A percentile compares a stretch with the other conserved stretches of the same genome.
Evolutionary conservation across 2,113 vertebrate species (phyloP).

Genomic region (Cyprinodon tularosa): DNA sequence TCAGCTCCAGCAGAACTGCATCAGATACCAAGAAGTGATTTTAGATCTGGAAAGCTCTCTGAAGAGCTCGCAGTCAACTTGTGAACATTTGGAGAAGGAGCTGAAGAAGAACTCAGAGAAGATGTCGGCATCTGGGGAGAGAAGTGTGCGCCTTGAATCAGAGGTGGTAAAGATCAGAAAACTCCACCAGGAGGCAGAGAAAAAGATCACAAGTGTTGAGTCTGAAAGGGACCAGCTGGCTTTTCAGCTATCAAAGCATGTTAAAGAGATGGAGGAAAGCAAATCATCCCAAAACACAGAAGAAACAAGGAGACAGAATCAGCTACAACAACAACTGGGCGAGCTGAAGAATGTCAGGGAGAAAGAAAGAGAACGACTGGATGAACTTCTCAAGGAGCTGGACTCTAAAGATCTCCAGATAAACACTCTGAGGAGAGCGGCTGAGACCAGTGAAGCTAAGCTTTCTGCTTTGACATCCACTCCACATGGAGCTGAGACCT

Average conservation of each 20-base stretch:
- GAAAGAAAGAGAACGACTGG: constrained; percentile 44
- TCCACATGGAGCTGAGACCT: constrained; percentile 73
- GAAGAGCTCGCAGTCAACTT: constrained; percentile 74
- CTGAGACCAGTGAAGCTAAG: constrained; percentile 75
- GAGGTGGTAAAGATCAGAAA: constrained; percentile 62
- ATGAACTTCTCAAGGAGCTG: constrained; percentile 70
- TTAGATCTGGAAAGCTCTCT: constrained; percentile 83
- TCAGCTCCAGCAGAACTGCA: constrained; percentile 86
- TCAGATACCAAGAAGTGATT: constrained; percentile 86
- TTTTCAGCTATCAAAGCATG: constrained; percentile 66
- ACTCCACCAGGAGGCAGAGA: constrained; percentile 70
- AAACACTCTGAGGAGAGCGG: constrained; percentile 75
- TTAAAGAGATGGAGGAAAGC: constrained; percentile 50
- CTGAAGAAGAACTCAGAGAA: constrained; percentile 69
- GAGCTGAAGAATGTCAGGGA: constrained; percentile 74
- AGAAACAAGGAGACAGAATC: constrained; percentile 74
- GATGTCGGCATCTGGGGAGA: constrained; percentile 56
- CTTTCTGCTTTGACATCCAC: constrained; percentile 77
- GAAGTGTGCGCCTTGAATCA: constrained; percentile 55
- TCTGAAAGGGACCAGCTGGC: constrained; percentile 76
- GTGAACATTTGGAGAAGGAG: constrained; percentile 75
- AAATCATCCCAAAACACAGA: constrained; percentile 49
- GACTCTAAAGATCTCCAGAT: constrained; percentile 72
- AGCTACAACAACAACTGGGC: constrained; percentile 69
- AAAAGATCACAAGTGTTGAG: constrained; percentile 58